Base-by-base conservation (phyloP, 2,797 vertebrate genomes). In the Sebastes diaconus region DNA sequence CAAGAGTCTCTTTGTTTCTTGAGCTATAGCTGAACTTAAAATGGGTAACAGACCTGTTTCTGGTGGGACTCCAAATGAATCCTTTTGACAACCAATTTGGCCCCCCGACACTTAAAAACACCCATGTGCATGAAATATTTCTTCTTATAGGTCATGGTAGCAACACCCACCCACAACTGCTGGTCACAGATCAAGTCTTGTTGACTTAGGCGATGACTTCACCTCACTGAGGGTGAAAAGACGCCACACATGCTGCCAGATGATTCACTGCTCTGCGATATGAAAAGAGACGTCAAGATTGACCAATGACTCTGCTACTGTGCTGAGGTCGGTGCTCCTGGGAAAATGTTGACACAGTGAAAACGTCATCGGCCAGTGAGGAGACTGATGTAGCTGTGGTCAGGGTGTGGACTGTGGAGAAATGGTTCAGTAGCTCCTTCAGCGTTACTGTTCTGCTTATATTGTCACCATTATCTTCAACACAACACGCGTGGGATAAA, bases 181-280 rank as follows among this genome's bases (percentile, higher is more conserved):
- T 79, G 61, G 71, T 86, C 77, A 63, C 36, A 69, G 83, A 84
- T 73, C 32, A 76, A 68, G 66, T 64, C 30, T 22, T 86, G 84
- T 84, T 82, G 74, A 69, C 72, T 81, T 68, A 77, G 10, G 8
- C 0, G 11, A 80, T 90, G 82, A 91, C 88, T 74, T 88, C 79
- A 87, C 55, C 58, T 77, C 57, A 42, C 27, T 27, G 5, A 55
- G 16, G 10, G 36, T 77, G 64, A 81, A 64, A 67, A 70, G 75
- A 60, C n/a, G 18, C 27, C 72, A 58, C 24, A 65, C 57, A 27
- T 6, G 27, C 66, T 30, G 39, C 30, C 12, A 27, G 59, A 81
- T 85, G 84, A 89, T 77, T 88, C 87, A 83, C 67, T 12, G 6
- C 39, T 75, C 10, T 20, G 22, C 4, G 0, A 66, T 80, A 73